A percentile compares a stretch with the other conserved stretches of the same genome.
Conservation (phyloP, 2,888 invertebrate species). For the Apeira syringaria region DNA sequence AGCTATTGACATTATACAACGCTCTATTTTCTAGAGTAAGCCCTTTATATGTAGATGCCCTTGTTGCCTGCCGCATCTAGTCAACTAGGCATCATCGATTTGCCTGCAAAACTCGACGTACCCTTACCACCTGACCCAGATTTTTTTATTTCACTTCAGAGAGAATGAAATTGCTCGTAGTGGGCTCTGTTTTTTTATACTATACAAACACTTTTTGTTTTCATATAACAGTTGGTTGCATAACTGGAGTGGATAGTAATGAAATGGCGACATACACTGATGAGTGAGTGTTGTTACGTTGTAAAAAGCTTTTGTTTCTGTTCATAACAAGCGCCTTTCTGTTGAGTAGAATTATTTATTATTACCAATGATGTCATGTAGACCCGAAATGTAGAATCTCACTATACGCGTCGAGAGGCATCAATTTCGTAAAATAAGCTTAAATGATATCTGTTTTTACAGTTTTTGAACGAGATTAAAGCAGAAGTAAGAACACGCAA, state of each 20-base stretch:
- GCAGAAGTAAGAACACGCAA: too few species aligned
- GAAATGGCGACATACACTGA: conserved; percentile 21
- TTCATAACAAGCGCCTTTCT: conserved; percentile 1
- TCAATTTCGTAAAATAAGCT: too few species aligned
- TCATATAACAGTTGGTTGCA: conserved; percentile 46
- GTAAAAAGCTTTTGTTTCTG: conserved; percentile 6
- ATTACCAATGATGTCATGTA: too few species aligned
- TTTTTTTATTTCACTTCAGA: conserved; percentile 74
- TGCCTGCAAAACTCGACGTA: conserved; percentile 49
- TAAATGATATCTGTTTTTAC: too few species aligned
- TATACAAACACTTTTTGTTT: conserved; percentile 60
- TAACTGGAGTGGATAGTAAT: conserved; percentile 34
- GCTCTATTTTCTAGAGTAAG: too few species aligned
- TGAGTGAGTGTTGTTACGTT: conserved; percentile 7
- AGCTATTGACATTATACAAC: too few species aligned
- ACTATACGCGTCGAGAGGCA: too few species aligned
- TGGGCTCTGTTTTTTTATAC: conserved; percentile 52
- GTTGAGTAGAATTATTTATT: neutral
- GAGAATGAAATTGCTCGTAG: conserved; percentile 77
- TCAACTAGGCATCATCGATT: conserved; percentile 30
- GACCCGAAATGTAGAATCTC: too few species aligned
- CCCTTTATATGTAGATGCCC: too few species aligned
- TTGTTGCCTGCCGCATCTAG: conserved; percentile 46
- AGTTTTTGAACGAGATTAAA: too few species aligned
- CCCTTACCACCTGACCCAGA: conserved; percentile 68